Evolutionary conservation across 2,888 invertebrate genomes (phyloP).

Genomic region (Eristalinus sepulchralis): DNA sequence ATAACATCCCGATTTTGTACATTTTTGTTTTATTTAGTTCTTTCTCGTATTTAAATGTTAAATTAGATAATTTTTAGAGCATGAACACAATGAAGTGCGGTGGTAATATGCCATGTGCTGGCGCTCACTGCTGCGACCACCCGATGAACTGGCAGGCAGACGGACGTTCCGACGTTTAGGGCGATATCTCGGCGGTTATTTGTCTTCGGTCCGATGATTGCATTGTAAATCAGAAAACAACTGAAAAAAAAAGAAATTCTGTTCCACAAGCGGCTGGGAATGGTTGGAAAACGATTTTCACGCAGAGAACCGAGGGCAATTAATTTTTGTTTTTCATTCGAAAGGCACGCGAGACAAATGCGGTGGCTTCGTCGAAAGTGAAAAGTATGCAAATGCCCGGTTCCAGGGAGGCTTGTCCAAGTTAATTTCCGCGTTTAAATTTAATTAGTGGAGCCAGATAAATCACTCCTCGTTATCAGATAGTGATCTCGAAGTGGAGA

Average conservation of each 20-base stretch:
- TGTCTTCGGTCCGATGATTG: constrained; percentile 27
- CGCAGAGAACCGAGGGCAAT: constrained; percentile 29
- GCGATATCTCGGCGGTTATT: constrained; percentile 33
- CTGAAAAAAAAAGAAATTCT: constrained; percentile 21
- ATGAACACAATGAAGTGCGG: constrained; percentile 57
- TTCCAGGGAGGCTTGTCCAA: not conserved
- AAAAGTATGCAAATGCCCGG: not conserved
- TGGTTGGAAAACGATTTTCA: constrained; percentile 42
- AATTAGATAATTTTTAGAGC: constrained; percentile 65
- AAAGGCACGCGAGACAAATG: constrained; percentile 8
- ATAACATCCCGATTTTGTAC: constrained; percentile 20
- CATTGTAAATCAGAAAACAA: constrained; percentile 40
- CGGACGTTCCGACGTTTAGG: constrained; percentile 30
- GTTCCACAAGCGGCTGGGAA: not conserved
- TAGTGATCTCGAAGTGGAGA: not conserved
- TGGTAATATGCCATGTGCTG: constrained; percentile 11
- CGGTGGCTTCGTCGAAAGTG: not conserved
- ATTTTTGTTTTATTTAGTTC: not conserved
- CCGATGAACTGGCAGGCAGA: constrained; percentile 19
- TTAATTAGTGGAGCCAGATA: constrained; percentile 5
- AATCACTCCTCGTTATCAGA: constrained; percentile 14
- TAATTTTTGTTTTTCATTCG: constrained; percentile 15
- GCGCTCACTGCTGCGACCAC: constrained; percentile 9
- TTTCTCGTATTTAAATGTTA: constrained; percentile 57
- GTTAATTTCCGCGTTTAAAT: constrained; percentile 19